phyloP scores from a whole-genome alignment of 1,140 invertebrate species.

The Formica selysi region DNA sequence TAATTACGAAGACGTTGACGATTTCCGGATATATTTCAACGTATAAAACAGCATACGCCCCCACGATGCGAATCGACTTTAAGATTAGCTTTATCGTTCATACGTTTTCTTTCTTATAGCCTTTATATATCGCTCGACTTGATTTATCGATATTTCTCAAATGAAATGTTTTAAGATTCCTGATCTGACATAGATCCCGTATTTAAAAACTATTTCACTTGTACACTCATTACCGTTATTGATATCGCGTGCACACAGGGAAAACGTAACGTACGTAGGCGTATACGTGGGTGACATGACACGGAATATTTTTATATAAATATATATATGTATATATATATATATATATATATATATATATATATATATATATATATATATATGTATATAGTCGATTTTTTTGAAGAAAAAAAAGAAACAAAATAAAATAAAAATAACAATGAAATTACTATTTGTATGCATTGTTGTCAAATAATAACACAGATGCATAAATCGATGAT shows the following conservation, averaged over 20 bases:
- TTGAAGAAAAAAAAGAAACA: too few species aligned
- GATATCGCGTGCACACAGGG: not conserved
- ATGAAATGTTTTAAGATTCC: not conserved
- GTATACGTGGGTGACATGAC: slow-evolving; percentile 8
- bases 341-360: not conserved
- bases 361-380: too few species aligned
- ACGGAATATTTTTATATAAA: not conserved
- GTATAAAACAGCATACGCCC: not conserved
- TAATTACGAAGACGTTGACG: not conserved
- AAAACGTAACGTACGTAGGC: not conserved
- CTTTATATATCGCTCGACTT: not conserved
- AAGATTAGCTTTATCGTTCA: not conserved
- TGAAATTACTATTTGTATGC: slow-evolving; percentile 13
- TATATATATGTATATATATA: too few species aligned
- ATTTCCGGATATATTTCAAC: not conserved
- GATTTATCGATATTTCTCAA: slow-evolving; percentile 17
- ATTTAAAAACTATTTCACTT: slow-evolving; percentile 32
- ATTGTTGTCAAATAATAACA: slow-evolving; percentile 40
- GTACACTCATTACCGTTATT: slow-evolving; percentile 16
- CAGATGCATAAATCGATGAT: slow-evolving; percentile 47
- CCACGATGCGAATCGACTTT: not conserved
- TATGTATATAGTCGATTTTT: not conserved
- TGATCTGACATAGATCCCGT: not conserved
- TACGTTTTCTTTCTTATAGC: not conserved
- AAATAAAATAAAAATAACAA: not conserved